Evolutionary conservation across 2,888 invertebrate genomes (phyloP).

Genomic region (Watsonalla cultraria): DNA sequence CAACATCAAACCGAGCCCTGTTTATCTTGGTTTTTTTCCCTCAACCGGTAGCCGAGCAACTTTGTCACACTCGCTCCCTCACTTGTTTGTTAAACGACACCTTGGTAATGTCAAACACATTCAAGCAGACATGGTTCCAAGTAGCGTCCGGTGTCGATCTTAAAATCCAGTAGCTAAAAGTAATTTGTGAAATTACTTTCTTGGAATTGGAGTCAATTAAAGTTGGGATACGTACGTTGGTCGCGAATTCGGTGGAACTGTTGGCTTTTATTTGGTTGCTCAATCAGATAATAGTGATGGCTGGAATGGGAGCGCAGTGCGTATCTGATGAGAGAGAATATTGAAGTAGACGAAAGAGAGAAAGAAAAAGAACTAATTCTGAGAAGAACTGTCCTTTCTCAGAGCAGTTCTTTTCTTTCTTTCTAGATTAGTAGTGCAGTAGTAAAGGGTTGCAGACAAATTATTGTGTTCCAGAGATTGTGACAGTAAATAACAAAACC

Average conservation of each 20-base stretch:
- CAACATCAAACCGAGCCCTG: conserved; percentile 34
- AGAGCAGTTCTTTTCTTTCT: too few relatives aligned
- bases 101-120: not conserved
- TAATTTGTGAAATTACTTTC: conserved; percentile 79
- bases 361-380: too few relatives aligned
- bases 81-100: not conserved
- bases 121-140: conserved; percentile 46
- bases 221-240: conserved; percentile 28
- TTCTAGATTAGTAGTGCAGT: too few relatives aligned
- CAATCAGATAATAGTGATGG: not conserved
- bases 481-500: too few relatives aligned
- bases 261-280: conserved; percentile 9
- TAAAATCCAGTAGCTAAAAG: conserved; percentile 73
- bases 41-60: conserved; percentile 45
- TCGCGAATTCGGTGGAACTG: conserved; percentile 24
- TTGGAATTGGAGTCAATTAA: conserved; percentile 76
- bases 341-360: conserved; percentile 7
- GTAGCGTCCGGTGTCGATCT: conserved; percentile 53
- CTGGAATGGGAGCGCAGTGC: not conserved
- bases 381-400: too few relatives aligned
- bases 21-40: conserved; percentile 42
- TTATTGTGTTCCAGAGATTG: too few relatives aligned
- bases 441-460: too few relatives aligned
- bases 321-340: not conserved
- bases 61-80: conserved; percentile 37